Evolutionary conservation across 2,113 vertebrate species (phyloP), one percentile per base, ranked within the genome.

Genomic region (Sinosuthora webbiana): DNA sequence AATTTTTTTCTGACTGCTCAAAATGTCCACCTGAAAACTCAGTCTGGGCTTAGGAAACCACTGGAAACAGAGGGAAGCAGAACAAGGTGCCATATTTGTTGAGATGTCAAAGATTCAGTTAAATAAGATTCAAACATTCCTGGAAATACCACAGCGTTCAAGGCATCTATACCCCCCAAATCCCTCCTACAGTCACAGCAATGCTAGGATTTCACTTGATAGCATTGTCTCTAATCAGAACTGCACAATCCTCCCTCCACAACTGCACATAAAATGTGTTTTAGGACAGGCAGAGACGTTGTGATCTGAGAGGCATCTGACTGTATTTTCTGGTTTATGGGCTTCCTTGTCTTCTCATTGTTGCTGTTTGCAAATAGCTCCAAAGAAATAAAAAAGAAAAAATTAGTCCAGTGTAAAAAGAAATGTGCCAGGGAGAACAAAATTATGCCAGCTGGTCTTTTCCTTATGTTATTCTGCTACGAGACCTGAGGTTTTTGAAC

Each of bases 381-480:
- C 42, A 64, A 52, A 42, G 30, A 50, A 76, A 69, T 39, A 92
- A 81, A 83, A 3, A 3, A 92, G 77, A 83, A 3, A 3, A 76
- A 92, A 92, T 50, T 7, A 87, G 30, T 78, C 60, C 56, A 69
- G 7, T 44, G 21, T 75, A 70, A 92, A 87, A 93, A 76, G 53
- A 90, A 97, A 56, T 0, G 0, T 83, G 42, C 45, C 21, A 57
- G 49, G 21, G 42, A 94, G 47, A 94, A 59, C 3, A 86, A 93
- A 83, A 88, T 57, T 49, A 15, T 74, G n/a, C 53, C 83, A 96
- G 83, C 60, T 94, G 64, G 64, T 94, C 83, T 83, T 94, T 91
- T 44, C 87, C 62, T 96, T 83, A 79, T 68, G 53, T 90, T 94
- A 18, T 84, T 64, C 75, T 91, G n/a, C 47, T 83, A 76, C 68